Evolutionary conservation across 1,140 invertebrate species (phyloP), one percentile per base, ranked within the genome.

Genomic region (Zaprionus vittiger): DNA sequence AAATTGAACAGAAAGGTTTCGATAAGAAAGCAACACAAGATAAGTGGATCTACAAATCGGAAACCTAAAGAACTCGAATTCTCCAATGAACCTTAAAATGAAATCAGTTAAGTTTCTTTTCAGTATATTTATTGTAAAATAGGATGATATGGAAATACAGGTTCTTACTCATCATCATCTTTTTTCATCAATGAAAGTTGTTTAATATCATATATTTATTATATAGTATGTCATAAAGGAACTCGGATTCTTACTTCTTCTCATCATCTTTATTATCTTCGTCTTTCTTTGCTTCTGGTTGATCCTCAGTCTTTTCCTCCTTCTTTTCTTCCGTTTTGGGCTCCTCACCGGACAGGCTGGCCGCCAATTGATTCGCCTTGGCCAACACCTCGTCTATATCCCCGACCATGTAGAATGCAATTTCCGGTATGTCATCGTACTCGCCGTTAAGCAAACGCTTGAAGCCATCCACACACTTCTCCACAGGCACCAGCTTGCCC

Each of bases 381-480:
- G 94, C 94, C 56, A 95, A 92, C 1, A 97, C 97, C 83, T 98
- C 97, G 77, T 97, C 96, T 69, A 97, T 95, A 61, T 95, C 94
- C 15, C 97, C 97, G 20, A 97, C 96, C 97, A 98, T 97, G 93
- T 97, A 98, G 93, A 98, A 98, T 4, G 97, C 97, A 5, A 96
- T 95, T 89, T 98, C 97, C 4, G 97, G 97, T 62, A 97, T 94
- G 82, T 97, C 95, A 93, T 98, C 97, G 60, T 96, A 93, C 80
- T 97, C 96, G 55, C 97, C 97, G 55, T 85, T 93, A 4, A 97
- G 91, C 60, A 95, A 93, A 78, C 94, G 83, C 71, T 93, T 93
- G 57, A 94, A 94, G 2, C 91, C 92, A 0, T 91, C 81, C 67
- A 95, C 95, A 14, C 95, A 95, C 77, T 96, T 95, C 64, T 94